These are phyloP conservation scores for Sebastes miniatus DNA, from an alignment of 2,797 vertebrate genomes.

Conservation along the genomic window DNA sequence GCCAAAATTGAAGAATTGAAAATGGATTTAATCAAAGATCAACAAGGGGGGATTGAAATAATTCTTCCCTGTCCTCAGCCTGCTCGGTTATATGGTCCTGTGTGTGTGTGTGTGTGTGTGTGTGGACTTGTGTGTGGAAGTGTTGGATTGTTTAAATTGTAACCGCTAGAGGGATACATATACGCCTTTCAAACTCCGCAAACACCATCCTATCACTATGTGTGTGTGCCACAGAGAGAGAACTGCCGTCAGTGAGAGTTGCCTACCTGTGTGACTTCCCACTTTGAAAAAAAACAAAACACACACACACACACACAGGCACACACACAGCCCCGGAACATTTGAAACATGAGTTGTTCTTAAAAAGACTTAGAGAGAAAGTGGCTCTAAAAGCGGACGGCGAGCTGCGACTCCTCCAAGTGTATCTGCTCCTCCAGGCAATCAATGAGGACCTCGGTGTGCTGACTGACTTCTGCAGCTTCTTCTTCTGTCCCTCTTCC, in stretches of 20 bases:
- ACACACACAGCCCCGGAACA: conserved; percentile 66
- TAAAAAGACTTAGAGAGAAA: conserved; percentile 78
- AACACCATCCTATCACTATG: conserved; percentile 85
- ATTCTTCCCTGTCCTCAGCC: neutral
- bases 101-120: neutral
- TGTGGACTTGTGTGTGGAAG: conserved; percentile 41
- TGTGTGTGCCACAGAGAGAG: conserved; percentile 81
- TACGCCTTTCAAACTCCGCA: conserved; percentile 71
- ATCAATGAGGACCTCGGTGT: conserved; percentile 82
- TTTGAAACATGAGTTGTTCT: conserved; percentile 83
- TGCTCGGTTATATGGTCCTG: conserved; percentile 7
- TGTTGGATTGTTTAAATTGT: conserved; percentile 78
- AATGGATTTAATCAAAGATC: neutral
- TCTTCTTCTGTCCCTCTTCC: conserved; percentile 59
- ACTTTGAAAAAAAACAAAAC: conserved; percentile 62
- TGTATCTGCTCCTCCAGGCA: conserved; percentile 75
- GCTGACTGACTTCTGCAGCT: conserved; percentile 72
- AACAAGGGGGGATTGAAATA: neutral
- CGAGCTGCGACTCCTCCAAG: conserved; percentile 72
- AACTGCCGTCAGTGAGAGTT: conserved; percentile 79
- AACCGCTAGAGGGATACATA: conserved; percentile 85
- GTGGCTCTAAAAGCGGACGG: conserved; percentile 74
- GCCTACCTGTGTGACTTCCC: conserved; percentile 89
- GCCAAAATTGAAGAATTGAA: too few relatives aligned
- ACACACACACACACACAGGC: neutral